phyloP scores from a whole-genome alignment of 2,113 vertebrate genomes.

The Polypterus senegalus region DNA sequence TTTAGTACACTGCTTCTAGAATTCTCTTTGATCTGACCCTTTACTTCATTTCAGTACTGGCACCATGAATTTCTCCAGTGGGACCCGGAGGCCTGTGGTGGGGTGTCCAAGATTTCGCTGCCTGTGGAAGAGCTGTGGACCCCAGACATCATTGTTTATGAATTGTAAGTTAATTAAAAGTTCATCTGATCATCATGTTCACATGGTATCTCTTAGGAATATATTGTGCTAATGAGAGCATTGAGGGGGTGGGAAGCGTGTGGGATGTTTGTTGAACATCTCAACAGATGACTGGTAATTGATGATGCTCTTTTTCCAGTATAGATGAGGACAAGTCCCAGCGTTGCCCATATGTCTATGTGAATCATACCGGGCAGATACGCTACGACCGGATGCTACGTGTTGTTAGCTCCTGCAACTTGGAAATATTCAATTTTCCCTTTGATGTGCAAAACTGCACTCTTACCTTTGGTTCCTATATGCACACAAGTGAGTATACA shows the following conservation, averaged over 20 bases:
- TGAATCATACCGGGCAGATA: slow-evolving; percentile 57
- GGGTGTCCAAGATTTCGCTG: slow-evolving; percentile 48
- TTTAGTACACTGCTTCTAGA: no score
- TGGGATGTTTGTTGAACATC: no score
- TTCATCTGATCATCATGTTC: not conserved
- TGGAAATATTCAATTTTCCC: slow-evolving; percentile 67
- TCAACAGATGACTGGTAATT: no score
- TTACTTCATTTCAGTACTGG: slow-evolving; percentile 46
- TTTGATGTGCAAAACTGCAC: slow-evolving; percentile 66
- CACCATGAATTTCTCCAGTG: slow-evolving; percentile 54
- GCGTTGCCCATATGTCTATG: slow-evolving; percentile 51
- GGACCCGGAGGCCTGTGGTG: slow-evolving; percentile 48
- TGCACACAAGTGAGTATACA: slow-evolving; percentile 51
- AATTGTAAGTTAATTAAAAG: slow-evolving; percentile 41
- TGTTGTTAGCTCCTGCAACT: slow-evolving; percentile 61
- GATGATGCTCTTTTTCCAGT: slow-evolving; percentile 23
- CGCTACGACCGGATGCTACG: slow-evolving; percentile 54
- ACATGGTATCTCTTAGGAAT: no score
- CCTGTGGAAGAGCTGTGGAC: slow-evolving; percentile 55
- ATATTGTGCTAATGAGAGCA: not conserved
- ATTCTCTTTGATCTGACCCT: no score
- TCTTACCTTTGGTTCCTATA: slow-evolving; percentile 63
- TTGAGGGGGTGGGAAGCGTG: no score
- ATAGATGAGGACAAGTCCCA: slow-evolving; percentile 56
- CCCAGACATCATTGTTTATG: slow-evolving; percentile 61